A percentile compares a stretch with the other conserved stretches of the same genome.
These are phyloP conservation scores for Uria aalge DNA, from an alignment of 2,113 vertebrate species.

Conservation along the genomic window DNA sequence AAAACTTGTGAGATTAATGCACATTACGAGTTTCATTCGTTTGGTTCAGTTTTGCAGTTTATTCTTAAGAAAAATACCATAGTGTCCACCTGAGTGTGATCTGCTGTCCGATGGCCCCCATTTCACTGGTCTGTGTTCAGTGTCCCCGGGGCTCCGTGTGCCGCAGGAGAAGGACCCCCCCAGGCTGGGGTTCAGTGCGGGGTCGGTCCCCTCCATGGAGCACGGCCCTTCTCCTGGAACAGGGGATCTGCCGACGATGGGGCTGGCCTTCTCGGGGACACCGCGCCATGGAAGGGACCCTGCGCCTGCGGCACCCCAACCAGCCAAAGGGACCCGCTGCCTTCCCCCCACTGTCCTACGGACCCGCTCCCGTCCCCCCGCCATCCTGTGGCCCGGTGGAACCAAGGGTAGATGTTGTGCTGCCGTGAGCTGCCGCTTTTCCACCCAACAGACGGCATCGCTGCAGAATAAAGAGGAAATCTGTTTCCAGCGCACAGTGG, in stretches of 20 bases:
- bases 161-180: not conserved
- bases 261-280: not conserved
- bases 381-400: accelerated
- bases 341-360: not conserved
- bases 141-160: not conserved
- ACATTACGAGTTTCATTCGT: accelerated
- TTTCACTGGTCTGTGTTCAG: not conserved
- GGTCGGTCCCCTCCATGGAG: not conserved
- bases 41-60: not conserved
- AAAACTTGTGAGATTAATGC: not conserved
- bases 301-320: not conserved
- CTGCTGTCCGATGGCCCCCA: accelerated
- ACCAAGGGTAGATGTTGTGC: accelerated
- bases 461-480: not conserved
- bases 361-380: accelerated
- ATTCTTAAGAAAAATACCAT: accelerated
- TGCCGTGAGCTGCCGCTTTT: accelerated
- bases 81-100: not conserved
- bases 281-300: not conserved
- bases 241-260: not conserved
- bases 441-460: not conserved
- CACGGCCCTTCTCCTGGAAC: not conserved
- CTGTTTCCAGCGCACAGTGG: accelerated
- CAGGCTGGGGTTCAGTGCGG: accelerated
- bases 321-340: too few relatives aligned